Percentiles rank a stretch among this genome's conserved stretches.
Evolutionary conservation across 1,140 invertebrate species (phyloP).

Genomic region (Antheraea pernyi): DNA sequence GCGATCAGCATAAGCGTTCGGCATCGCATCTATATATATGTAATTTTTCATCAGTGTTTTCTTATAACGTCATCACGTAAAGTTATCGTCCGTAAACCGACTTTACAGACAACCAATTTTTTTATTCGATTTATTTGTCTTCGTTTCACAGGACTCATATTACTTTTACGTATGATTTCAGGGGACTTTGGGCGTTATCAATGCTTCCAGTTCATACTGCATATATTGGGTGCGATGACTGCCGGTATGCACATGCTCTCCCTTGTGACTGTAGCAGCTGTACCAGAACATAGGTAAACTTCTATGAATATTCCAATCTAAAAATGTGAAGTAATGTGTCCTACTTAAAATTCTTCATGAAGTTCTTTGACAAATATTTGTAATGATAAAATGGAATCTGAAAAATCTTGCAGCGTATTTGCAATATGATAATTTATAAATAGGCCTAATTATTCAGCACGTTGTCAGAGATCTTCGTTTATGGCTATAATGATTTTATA

Average conservation of each 20-base stretch:
- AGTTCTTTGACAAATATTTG: constrained; percentile 12
- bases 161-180: constrained; percentile 56
- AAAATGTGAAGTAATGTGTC: not conserved
- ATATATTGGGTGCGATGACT: constrained; percentile 86
- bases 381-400: not conserved
- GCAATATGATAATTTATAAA: not conserved
- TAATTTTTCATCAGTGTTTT: too few species aligned
- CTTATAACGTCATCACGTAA: too few species aligned
- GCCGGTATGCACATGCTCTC: constrained; percentile 91
- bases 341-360: not conserved
- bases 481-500: not conserved
- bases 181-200: constrained; percentile 91
- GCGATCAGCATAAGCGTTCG: too few species aligned
- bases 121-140: too few species aligned
- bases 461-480: constrained; percentile 1
- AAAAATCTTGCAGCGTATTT: not conserved
- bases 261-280: constrained; percentile 87
- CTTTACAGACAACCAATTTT: too few species aligned
- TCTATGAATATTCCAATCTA: not conserved
- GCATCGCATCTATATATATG: too few species aligned
- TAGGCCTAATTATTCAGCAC: not conserved
- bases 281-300: constrained; percentile 85
- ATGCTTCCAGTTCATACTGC: constrained; percentile 85
- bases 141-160: not conserved
- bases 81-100: too few species aligned